These are phyloP conservation scores for Glossosoma conforme DNA, from an alignment of 1,140 invertebrate genomes.

Conservation along the genomic window DNA sequence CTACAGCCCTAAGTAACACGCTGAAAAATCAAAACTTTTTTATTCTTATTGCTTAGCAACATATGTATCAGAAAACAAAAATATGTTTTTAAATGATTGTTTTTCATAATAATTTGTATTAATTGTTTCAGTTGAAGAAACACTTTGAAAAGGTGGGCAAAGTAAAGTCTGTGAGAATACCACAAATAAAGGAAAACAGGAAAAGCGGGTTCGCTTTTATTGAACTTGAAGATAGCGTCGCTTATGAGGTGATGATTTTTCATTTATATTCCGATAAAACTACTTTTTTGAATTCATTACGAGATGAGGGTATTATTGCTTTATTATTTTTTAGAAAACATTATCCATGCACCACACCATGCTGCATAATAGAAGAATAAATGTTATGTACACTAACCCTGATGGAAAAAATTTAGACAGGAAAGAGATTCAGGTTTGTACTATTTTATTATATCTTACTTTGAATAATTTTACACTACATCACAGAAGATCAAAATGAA, in stretches of 20 bases:
- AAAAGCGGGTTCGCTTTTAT: conserved; percentile 46
- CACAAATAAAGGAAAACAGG: conserved; percentile 36
- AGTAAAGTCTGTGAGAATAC: conserved; percentile 42
- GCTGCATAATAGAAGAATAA: conserved; percentile 43
- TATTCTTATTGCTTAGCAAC: too few species aligned
- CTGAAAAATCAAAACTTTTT: too few species aligned
- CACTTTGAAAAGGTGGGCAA: conserved; percentile 46
- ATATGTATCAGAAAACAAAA: too few species aligned
- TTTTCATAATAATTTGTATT: background rate
- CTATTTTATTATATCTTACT: conserved; percentile 4
- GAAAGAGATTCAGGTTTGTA: conserved; percentile 32
- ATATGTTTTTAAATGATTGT: too few species aligned
- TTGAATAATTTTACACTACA: conserved; percentile 1
- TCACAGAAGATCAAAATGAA: background rate
- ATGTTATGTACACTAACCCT: conserved; percentile 42
- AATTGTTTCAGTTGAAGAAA: conserved; percentile 38
- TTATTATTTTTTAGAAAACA: conserved; percentile 44
- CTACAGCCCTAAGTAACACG: too few species aligned
- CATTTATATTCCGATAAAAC: background rate
- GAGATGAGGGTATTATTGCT: conserved; percentile 3
- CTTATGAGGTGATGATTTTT: conserved; percentile 40
- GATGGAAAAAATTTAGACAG: conserved; percentile 37
- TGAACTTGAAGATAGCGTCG: conserved; percentile 39
- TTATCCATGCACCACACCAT: conserved; percentile 44
- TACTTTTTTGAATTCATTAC: background rate